A percentile compares a stretch with the other conserved stretches of the same genome.
Conservation (phyloP, 2,888 invertebrate species). For the Theodoxus fluviatilis region DNA sequence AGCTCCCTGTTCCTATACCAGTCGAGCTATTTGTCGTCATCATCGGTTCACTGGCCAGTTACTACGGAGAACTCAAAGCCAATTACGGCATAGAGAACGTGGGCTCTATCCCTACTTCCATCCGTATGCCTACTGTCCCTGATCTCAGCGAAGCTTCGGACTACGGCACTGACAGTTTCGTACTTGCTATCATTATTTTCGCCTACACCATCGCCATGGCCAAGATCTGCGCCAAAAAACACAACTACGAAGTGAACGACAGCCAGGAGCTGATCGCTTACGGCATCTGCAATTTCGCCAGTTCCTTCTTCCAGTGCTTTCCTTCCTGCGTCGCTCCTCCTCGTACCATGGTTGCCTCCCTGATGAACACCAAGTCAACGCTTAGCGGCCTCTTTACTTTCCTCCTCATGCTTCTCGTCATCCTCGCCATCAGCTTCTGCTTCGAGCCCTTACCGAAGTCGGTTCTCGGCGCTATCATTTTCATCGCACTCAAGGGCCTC, state of each 20-base stretch:
- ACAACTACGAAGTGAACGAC: conserved; percentile 63
- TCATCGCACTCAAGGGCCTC: conserved; percentile 65
- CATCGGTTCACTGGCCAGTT: conserved; percentile 50
- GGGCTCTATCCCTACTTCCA: conserved; percentile 50
- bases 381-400: conserved; percentile 53
- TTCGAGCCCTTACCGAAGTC: conserved; percentile 59
- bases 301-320: conserved; percentile 66
- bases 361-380: conserved; percentile 59
- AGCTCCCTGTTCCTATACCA: conserved; percentile 61
- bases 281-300: conserved; percentile 62
- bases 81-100: conserved; percentile 47
- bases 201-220: conserved; percentile 62
- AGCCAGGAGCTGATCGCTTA: conserved; percentile 66
- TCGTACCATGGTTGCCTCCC: conserved; percentile 56
- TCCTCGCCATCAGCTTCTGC: conserved; percentile 56
- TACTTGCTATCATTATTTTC: conserved; percentile 58
- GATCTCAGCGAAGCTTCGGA: too few relatives aligned
- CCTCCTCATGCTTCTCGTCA: conserved; percentile 55
- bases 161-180: conserved; percentile 52
- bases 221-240: conserved; percentile 64
- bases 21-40: conserved; percentile 62
- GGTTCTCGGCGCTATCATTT: conserved; percentile 66
- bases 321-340: conserved; percentile 65
- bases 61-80: conserved; percentile 43
- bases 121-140: conserved; percentile 56